Conservation (phyloP, 2,888 invertebrate genomes). For the Brachyopa scutellaris region DNA sequence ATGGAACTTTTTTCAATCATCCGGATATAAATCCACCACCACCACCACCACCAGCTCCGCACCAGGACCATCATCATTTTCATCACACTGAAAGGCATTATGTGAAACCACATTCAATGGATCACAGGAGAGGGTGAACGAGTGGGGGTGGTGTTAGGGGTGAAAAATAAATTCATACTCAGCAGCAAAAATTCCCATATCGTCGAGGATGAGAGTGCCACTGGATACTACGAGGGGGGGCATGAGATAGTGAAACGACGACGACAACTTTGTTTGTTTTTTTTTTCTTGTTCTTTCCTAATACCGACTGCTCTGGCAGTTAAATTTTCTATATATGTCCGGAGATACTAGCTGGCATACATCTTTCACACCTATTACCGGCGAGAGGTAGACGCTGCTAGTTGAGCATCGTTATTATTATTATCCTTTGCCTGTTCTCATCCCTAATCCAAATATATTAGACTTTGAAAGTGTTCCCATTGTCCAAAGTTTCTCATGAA, state of each 20-base stretch:
- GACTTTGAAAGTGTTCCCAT: slow-evolving; percentile 38
- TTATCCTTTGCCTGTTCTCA: background rate
- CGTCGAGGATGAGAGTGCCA: too few relatives aligned
- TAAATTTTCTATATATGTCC: background rate
- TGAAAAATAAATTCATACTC: background rate
- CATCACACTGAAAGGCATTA: slow-evolving; percentile 20
- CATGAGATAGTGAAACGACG: background rate
- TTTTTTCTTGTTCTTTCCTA: background rate
- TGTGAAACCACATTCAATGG: background rate
- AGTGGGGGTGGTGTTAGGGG: too few relatives aligned
- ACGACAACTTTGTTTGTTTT: too few relatives aligned
- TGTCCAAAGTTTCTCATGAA: slow-evolving; percentile 24
- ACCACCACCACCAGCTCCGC: slow-evolving; percentile 12
- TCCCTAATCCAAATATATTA: slow-evolving; percentile 32
- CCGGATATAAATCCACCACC: slow-evolving; percentile 31
- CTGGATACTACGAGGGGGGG: too few relatives aligned
- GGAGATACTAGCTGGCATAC: background rate
- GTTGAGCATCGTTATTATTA: background rate
- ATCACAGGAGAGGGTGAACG: background rate
- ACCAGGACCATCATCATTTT: slow-evolving; percentile 21
- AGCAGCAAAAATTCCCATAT: background rate
- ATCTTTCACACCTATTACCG: slow-evolving; percentile 27
- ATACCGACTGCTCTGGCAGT: background rate
- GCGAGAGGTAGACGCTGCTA: background rate
- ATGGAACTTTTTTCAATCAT: slow-evolving; percentile 6